A percentile compares a stretch with the other conserved stretches of the same genome.
phyloP scores from a whole-genome alignment of 2,888 invertebrate species.

The Calephelis perditalis region DNA sequence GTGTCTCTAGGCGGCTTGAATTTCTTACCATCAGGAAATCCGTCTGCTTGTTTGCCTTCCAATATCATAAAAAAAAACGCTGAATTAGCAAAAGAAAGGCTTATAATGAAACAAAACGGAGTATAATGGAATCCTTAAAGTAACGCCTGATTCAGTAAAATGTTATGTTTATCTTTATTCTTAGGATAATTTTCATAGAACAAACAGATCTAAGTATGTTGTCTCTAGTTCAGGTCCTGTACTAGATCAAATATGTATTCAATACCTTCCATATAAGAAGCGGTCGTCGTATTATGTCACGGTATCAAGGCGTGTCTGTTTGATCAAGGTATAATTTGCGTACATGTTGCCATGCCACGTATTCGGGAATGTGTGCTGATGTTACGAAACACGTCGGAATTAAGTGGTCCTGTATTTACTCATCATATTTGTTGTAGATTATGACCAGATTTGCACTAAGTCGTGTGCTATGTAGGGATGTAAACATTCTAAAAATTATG shows the following conservation, averaged over 20 bases:
- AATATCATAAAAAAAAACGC: too few species aligned
- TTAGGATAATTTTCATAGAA: too few species aligned
- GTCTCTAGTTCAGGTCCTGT: constrained; percentile 9
- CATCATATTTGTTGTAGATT: constrained; percentile 9
- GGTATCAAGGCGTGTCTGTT: constrained; percentile 58
- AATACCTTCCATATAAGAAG: constrained; percentile 34
- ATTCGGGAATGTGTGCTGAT: constrained; percentile 33
- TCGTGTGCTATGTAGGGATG: background rate
- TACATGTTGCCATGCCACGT: constrained; percentile 50
- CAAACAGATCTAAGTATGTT: too few species aligned
- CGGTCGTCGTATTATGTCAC: constrained; percentile 39
- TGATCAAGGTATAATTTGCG: constrained; percentile 48
- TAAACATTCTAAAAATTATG: too few species aligned
- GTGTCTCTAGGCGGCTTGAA: too few species aligned
- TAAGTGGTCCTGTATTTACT: constrained; percentile 15
- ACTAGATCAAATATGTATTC: constrained; percentile 1
- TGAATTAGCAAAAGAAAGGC: too few species aligned
- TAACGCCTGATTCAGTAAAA: too few species aligned
- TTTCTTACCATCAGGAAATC: too few species aligned
- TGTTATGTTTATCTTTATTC: too few species aligned
- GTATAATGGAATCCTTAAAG: too few species aligned
- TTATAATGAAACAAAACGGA: too few species aligned
- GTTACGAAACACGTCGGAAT: constrained; percentile 7
- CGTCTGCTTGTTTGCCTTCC: too few species aligned
- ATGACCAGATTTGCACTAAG: constrained; percentile 7